Conservation (phyloP, 2,797 vertebrate genomes). For the Emys orbicularis region DNA sequence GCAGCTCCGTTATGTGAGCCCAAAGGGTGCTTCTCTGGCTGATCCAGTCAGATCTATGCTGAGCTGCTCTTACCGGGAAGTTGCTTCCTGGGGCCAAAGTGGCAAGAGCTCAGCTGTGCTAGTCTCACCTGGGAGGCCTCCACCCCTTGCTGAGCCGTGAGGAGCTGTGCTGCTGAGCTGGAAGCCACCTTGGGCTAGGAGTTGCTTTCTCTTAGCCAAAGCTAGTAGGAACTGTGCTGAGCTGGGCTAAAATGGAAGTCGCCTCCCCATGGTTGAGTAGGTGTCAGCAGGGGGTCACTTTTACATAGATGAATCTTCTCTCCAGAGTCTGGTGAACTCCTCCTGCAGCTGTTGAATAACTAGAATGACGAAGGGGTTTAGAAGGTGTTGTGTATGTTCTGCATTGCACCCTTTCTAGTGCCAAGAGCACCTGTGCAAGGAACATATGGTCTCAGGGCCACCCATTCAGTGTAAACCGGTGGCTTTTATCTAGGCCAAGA, state of each 20-base stretch:
- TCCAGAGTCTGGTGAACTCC: not conserved
- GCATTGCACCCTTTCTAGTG: not conserved
- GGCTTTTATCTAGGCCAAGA: slow-evolving; percentile 89
- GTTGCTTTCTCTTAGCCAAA: not conserved
- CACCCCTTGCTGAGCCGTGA: not conserved
- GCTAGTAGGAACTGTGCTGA: not conserved
- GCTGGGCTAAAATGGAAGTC: not conserved
- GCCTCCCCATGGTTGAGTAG: not conserved
- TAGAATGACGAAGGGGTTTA: not conserved
- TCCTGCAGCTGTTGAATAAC: not conserved
- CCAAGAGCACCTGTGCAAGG: not conserved
- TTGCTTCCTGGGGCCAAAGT: not conserved
- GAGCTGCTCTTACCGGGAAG: not conserved
- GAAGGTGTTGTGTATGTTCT: not conserved
- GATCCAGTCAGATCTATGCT: not conserved
- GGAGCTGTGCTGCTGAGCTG: not conserved
- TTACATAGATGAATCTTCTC: not conserved
- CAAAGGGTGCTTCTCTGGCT: not conserved
- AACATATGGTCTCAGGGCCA: not conserved
- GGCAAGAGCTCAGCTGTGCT: not conserved
- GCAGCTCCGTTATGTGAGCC: not conserved
- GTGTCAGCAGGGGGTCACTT: not conserved
- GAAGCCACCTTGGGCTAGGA: not conserved
- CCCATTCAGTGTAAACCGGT: not conserved
- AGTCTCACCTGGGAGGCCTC: not conserved